Evolutionary conservation across 1,140 invertebrate genomes (phyloP), one percentile per base, ranked within the genome.

Genomic region (Eriosoma lanigerum): DNA sequence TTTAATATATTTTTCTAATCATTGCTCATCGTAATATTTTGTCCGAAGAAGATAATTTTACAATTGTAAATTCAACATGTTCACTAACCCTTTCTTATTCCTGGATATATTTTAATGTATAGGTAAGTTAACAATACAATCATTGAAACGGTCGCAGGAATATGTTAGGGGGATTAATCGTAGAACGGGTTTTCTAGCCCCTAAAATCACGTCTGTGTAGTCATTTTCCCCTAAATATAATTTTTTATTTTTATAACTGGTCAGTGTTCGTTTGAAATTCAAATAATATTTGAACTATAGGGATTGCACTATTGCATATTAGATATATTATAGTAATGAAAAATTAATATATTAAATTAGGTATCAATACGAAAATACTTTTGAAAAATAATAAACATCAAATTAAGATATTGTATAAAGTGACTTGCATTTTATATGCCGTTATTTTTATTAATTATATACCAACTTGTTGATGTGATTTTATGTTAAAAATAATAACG

Each of bases 91-190:
- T 70, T 17, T 70, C 38, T 21, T 70, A n/a, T 70, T 48, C 38
- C 3, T 15, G n/a, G n/a, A 66, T 13, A 0, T 17, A 24, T 24
- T 19, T 46, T 1, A 15, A 70, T 48, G n/a, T 24, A 24, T 13
- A 26, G 6, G 6, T 48, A 44, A 44, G 44, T 13, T 54, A 54
- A 73, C 70, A 73, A 73, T 73, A 38, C 70, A 52, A 54, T 73
- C 48, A 9, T n/a, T 32, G 26, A 54, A 54, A 73, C 52, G 70
- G 26, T 13, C 50, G 19, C 26, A 3, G 50, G 48, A 73, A 73
- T 73, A 73, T 32, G 26, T 54, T 73, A 21, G 70, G 70, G 70
- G 70, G 70, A 73, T 54, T 70, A 21, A 38, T 15, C 4, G 38
- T 24, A 46, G 15, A 73, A 73, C 70, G 50, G 29, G 70, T 73